Base-by-base conservation (phyloP, 2,888 invertebrate genomes). In the Coelinius sp. region DNA sequence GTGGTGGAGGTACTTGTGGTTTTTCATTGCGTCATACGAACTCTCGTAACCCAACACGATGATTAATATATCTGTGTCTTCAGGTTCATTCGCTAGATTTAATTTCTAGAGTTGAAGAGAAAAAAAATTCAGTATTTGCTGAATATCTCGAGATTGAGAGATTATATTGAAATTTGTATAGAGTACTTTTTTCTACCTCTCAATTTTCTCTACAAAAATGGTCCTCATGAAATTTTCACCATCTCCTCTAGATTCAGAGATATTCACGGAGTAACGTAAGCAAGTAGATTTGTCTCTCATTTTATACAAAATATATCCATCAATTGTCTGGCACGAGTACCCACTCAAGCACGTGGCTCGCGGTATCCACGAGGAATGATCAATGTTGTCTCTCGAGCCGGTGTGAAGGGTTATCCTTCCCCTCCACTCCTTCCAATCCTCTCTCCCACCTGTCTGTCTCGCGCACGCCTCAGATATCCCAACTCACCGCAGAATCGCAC, bases 1-100 rank as follows among this genome's bases (percentile, higher is more conserved):
- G 25, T 63, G n/a, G 38, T 63, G 63, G 41, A n/a, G 14, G 38
- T 63, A 63, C 41, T 17, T 38, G 68, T 53, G 67, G 38, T 25
- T 63, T n/a, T 56, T 38, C 38, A 59, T 78, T 78, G 77, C 77
- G 75, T 78, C 77, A 78, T 75, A 69, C 73, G 73, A 74, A 68
- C 75, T 75, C 76, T 49, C 65, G 72, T 70, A 75, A 76, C 73
- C 66, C 71, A 70, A 74, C 20, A 52, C 44, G 27, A 46, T 49
- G 44, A 44, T 62, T 22, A 22, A 10, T 24, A 31, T 56, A 17
- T 44, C 17, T 52, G 31, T 67, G 31, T 41, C 62, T 46, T 7
- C 27, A 17, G 62, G 64, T 70, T 68, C 69, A 49, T 22, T 25
- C 12, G 2, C 8, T 62, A 35, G n/a, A 35, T 25, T 62, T 3